Evolutionary conservation across 2,888 invertebrate species (phyloP), one percentile per base, ranked within the genome.

Genomic region (Abrostola triplasia): DNA sequence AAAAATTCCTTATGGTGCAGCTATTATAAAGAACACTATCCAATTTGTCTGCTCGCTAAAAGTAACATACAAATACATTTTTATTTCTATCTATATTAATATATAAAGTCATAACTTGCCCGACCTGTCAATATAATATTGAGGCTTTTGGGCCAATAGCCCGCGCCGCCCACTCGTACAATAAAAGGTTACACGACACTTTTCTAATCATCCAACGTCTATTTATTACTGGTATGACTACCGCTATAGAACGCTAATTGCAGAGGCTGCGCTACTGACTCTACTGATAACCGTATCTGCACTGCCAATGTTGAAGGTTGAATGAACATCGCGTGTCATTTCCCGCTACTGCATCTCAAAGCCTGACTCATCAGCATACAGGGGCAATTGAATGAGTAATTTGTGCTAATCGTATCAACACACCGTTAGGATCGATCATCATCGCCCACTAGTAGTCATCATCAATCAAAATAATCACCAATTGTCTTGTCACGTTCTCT

Each of bases 391-490:
- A 62, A 79, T 79, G 65, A 74, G 61, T 79, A 80, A 80, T 79
- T 70, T 67, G 67, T 66, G 64, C 42, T 71, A 76, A 79, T 80
- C 55, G 48, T 64, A 76, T 73, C 61, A 64, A 65, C 50, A 70
- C 67, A 78, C 87, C 84, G 86, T 88, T 86, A 84, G 68, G 8
- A 70, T 76, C 74, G 68, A 81, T 79, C 80, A 82, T 79, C 79
- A 61, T 76, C 83, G 79, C 84, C 84, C 82, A 82, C 84, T 60
- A 67, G 70, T 56, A 59, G 82, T 74, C 78, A 76, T 82, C 82
- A 89, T 93, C 87, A 78, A 92, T 93, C 92, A 90, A 81, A 84
- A 83, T 91, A 90, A 92, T 90, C 85, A 87, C 81, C 88, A 77
- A 91, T 92, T 91, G 91, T 91, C 79, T 83, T 86, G 85, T 85